phyloP scores from a whole-genome alignment of 35 echinoderm and acorn worm species.

The Lytechinus pictus region DNA sequence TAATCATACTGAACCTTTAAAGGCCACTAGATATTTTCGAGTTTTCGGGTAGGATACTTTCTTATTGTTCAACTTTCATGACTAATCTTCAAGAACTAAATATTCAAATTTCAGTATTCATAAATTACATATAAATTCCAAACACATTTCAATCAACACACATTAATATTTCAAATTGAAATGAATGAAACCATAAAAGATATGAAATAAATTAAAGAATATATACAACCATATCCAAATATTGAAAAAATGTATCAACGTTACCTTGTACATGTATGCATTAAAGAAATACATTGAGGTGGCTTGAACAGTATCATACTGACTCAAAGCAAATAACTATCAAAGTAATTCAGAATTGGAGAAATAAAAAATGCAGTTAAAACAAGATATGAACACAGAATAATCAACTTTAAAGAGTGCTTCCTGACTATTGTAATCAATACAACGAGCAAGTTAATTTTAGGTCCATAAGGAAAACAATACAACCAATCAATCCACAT shows the following conservation, averaged over 20 bases:
- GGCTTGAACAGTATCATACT: neutral
- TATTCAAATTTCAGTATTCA: neutral
- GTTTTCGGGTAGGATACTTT: neutral
- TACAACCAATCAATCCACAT: too few species aligned
- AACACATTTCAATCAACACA: neutral
- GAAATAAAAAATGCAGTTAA: neutral
- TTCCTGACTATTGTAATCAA: too few species aligned
- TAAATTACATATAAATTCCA: neutral
- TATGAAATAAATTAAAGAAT: neutral
- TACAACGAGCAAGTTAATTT: too few species aligned
- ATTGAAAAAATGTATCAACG: neutral
- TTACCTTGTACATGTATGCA: neutral
- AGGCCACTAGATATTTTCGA: too few species aligned
- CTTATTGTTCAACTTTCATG: neutral
- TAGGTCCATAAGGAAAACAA: too few species aligned
- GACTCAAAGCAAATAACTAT: neutral
- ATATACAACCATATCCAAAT: neutral
- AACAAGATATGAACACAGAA: neutral
- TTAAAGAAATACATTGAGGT: neutral
- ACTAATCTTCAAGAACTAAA: neutral
- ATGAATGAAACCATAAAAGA: neutral
- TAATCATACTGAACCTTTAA: too few species aligned
- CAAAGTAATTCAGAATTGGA: neutral
- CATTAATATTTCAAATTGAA: neutral
- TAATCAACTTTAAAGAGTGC: too few species aligned